Evolutionary conservation across 2,888 invertebrate genomes (phyloP).

Genomic region (Dryadula phaetusa): DNA sequence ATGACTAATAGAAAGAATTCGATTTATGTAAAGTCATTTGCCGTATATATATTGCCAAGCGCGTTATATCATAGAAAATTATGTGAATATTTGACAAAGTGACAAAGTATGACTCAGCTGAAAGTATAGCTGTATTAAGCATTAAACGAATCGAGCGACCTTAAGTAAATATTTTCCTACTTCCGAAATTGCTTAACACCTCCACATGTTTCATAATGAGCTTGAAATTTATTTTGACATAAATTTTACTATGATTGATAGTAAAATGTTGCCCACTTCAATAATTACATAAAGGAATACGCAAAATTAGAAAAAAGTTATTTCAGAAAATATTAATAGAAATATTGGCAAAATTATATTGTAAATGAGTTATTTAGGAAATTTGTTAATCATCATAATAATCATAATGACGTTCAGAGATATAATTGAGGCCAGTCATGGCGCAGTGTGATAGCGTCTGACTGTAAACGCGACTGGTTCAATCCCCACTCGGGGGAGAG

Average conservation of each 20-base stretch:
- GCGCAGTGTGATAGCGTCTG: too few relatives aligned
- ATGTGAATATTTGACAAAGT: constrained; percentile 23
- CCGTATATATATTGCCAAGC: not conserved
- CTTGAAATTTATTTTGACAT: not conserved
- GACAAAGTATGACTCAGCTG: constrained; percentile 31
- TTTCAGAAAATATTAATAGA: not conserved
- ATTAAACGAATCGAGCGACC: constrained; percentile 19
- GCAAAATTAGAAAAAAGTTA: not conserved
- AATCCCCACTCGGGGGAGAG: too few relatives aligned
- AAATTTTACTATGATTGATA: not conserved
- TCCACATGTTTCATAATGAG: constrained; percentile 26
- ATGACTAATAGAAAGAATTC: not conserved
- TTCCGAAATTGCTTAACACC: constrained; percentile 50
- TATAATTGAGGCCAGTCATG: too few relatives aligned
- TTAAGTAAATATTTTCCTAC: constrained; percentile 44
- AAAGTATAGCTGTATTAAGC: constrained; percentile 12
- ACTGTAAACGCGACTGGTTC: too few relatives aligned
- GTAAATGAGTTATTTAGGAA: too few relatives aligned
- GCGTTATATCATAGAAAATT: constrained; percentile 12
- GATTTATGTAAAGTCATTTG: constrained; percentile 7
- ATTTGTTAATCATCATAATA: too few relatives aligned
- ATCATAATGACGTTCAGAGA: too few relatives aligned
- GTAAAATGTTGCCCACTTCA: constrained; percentile 1
- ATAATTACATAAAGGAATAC: not conserved
- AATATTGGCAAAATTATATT: not conserved